A percentile compares a stretch with the other conserved stretches of the same genome.
Evolutionary conservation across 2,888 invertebrate species (phyloP).

Genomic region (Flexamia atlantica): DNA sequence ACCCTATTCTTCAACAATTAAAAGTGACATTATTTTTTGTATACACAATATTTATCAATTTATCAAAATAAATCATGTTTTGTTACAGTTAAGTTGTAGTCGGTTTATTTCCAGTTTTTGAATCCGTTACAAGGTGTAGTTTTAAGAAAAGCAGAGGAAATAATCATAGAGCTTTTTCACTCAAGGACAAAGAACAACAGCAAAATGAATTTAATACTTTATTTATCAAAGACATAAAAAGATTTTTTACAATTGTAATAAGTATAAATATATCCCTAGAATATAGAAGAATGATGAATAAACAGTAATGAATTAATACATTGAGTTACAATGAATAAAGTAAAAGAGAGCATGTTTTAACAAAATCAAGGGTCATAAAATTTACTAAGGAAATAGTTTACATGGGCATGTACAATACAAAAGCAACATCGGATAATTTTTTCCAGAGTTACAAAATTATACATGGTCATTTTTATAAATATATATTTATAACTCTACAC

Average conservation of each 20-base stretch:
- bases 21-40: no score
- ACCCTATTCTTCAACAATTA: no score
- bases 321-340: conserved; percentile 3
- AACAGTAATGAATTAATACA: neutral
- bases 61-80: no score
- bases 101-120: no score
- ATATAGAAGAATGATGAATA: neutral
- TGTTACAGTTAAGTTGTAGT: no score
- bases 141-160: no score
- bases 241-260: conserved; percentile 50
- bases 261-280: conserved; percentile 17
- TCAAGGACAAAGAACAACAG: neutral
- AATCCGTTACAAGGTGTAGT: no score
- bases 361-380: conserved; percentile 14
- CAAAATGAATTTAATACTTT: conserved; percentile 44
- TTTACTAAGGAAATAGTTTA: neutral
- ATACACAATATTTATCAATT: no score
- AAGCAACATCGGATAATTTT: conserved; percentile 44
- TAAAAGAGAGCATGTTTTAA: conserved; percentile 38
- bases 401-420: conserved; percentile 46
- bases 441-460: conserved; percentile 49
- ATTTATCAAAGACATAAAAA: conserved; percentile 63
- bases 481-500: conserved; percentile 19
- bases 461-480: conserved; percentile 37
- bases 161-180: no score